A percentile compares a stretch with the other conserved stretches of the same genome.
Conservation (phyloP, 2,113 vertebrate genomes). For the Sinocyclocheilus rhinocerous region DNA sequence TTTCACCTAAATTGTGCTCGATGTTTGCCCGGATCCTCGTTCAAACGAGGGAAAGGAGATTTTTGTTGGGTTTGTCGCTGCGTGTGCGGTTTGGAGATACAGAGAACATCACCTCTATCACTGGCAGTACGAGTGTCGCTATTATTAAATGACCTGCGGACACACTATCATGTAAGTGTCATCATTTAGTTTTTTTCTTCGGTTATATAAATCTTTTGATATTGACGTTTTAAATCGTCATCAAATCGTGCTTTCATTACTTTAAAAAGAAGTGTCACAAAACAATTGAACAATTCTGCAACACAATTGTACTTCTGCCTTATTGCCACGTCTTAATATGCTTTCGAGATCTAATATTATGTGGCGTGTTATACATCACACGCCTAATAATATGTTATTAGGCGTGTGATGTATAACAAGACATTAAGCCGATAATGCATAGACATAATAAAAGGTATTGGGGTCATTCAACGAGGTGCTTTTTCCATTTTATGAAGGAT, state of each 20-base stretch:
- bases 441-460: neutral
- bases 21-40: neutral
- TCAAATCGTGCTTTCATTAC: neutral
- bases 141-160: neutral
- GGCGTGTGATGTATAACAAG: neutral
- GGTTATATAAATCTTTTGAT: neutral
- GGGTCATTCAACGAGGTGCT: neutral
- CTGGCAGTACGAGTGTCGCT: neutral
- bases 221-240: too few relatives aligned
- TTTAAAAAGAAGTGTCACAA: neutral
- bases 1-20: neutral
- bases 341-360: neutral
- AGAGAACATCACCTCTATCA: neutral
- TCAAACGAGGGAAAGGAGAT: neutral
- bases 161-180: constrained; percentile 6
- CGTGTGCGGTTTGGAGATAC: constrained; percentile 10
- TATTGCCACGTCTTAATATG: neutral
- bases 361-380: too few relatives aligned
- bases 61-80: neutral
- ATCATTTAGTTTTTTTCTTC: neutral
- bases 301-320: neutral
- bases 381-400: too few relatives aligned
- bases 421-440: neutral
- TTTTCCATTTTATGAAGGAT: too few relatives aligned
- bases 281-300: neutral